Percentiles rank a stretch among this genome's conserved stretches.
These are phyloP conservation scores for Drosophila nigromelanica DNA, from an alignment of 1,140 invertebrate species.

Conservation along the genomic window DNA sequence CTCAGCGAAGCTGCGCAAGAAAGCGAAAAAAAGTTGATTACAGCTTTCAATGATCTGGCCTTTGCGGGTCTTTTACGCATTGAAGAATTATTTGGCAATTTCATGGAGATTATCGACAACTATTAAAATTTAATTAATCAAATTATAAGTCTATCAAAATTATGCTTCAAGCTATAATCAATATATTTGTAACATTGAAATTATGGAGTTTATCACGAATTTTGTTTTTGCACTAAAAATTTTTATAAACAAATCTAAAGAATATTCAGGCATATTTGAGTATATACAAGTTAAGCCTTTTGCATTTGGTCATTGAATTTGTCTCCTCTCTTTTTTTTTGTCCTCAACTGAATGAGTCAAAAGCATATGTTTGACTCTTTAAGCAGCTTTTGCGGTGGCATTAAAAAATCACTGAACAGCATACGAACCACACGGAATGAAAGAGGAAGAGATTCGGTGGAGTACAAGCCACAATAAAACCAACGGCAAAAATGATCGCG, in stretches of 20 bases:
- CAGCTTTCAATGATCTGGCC: conserved; percentile 17
- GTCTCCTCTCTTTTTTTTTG: neutral
- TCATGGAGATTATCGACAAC: neutral
- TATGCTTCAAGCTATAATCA: neutral
- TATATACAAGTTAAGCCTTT: neutral
- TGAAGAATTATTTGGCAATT: neutral
- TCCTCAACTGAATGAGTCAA: conserved; percentile 13
- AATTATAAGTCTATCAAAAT: neutral
- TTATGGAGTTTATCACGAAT: neutral
- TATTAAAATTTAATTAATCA: conserved; percentile 3
- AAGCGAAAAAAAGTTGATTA: conserved; percentile 3
- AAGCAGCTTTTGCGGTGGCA: conserved; percentile 55
- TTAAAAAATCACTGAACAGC: conserved; percentile 53
- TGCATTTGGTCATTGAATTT: neutral
- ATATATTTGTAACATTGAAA: neutral
- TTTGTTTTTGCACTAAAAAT: no score
- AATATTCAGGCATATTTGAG: neutral
- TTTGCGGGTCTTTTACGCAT: conserved; percentile 7
- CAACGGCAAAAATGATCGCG: conserved; percentile 50
- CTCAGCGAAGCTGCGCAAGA: conserved; percentile 8
- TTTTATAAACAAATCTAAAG: neutral
- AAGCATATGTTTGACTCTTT: conserved; percentile 54
- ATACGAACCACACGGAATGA: neutral
- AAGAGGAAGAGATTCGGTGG: neutral
- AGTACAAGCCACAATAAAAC: conserved; percentile 60